phyloP scores from a whole-genome alignment of 2,113 vertebrate species.

The Gambusia holbrooki region DNA sequence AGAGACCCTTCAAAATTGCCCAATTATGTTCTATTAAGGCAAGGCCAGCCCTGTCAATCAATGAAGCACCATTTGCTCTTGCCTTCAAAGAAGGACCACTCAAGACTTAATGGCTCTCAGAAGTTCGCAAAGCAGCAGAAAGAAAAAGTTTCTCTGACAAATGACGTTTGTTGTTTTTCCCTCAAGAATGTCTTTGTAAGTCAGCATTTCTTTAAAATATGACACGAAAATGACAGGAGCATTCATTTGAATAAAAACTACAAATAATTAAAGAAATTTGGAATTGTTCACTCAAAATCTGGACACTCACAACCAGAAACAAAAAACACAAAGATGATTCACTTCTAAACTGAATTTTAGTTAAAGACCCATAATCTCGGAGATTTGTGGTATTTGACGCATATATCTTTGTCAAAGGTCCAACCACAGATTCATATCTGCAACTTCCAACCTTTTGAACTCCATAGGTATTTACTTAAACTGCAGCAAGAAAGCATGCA shows the following conservation, averaged over 20 bases:
- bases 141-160: constrained; percentile 53
- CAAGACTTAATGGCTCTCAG: constrained; percentile 75
- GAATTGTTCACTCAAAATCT: neutral
- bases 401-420: too few species aligned
- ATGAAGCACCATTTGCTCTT: constrained; percentile 80
- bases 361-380: too few species aligned
- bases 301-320: neutral
- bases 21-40: constrained; percentile 99
- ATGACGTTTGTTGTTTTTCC: constrained; percentile 53
- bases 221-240: constrained; percentile 7
- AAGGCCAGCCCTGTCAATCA: constrained; percentile 96
- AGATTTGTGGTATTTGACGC: too few species aligned
- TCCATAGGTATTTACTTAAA: too few species aligned
- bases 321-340: too few species aligned
- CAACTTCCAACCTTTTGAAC: too few species aligned
- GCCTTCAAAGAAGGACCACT: constrained; percentile 77
- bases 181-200: constrained; percentile 4
- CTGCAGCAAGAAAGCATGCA: neutral
- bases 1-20: constrained; percentile 89
- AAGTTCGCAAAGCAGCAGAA: constrained; percentile 61
- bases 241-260: neutral
- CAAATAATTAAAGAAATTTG: neutral
- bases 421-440: too few species aligned
- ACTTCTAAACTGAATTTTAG: too few species aligned
- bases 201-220: constrained; percentile 1